Percentiles rank a stretch among this genome's conserved stretches.
phyloP scores from a whole-genome alignment of 2,113 vertebrate genomes.

The Sus scrofa region DNA sequence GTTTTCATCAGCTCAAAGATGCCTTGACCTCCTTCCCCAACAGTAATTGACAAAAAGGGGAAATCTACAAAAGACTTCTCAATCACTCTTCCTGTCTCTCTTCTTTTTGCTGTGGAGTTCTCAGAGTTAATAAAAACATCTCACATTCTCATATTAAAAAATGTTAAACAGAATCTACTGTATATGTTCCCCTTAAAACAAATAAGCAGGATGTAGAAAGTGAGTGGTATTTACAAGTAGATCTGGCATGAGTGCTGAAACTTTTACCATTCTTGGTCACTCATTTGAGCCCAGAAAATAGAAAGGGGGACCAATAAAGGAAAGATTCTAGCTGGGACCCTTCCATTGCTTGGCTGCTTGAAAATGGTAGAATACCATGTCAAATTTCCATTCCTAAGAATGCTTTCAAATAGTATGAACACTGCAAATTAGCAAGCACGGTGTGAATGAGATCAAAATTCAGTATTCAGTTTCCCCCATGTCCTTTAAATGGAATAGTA shows the following conservation, averaged over 20 bases:
- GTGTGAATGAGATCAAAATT: not conserved
- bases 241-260: constrained; percentile 26
- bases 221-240: not conserved
- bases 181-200: constrained; percentile 50
- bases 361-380: not conserved
- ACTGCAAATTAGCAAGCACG: constrained; percentile 44
- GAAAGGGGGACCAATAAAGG: not conserved
- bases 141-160: not conserved
- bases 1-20: not conserved
- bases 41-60: not conserved
- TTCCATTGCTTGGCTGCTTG: constrained; percentile 8
- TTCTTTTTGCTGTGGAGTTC: not conserved
- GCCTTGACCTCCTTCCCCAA: not conserved
- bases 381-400: constrained; percentile 27
- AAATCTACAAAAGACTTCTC: not conserved
- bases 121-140: not conserved
- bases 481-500: not conserved
- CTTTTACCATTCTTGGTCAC: constrained; percentile 12
- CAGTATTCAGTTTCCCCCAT: constrained; percentile 6
- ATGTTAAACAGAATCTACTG: constrained; percentile 51
- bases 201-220: not conserved
- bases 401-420: not conserved
- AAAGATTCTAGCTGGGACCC: not conserved
- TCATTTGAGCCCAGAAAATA: constrained; percentile 36
- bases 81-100: not conserved